Conservation (phyloP, 2,888 invertebrate genomes). For the Aporophyla nigra region DNA sequence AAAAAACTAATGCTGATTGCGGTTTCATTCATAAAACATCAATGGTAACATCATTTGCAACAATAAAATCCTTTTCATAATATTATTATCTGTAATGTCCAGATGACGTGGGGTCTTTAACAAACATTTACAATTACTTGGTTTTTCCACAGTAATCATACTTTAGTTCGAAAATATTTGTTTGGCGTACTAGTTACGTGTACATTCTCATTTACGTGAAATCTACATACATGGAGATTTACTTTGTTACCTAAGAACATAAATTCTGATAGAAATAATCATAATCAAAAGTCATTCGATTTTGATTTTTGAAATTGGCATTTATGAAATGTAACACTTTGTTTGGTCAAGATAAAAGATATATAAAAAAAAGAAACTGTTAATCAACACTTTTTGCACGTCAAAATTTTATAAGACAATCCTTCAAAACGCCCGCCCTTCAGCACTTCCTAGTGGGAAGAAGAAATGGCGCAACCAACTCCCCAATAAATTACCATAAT, state of each 20-base stretch:
- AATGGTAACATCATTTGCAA: slow-evolving; percentile 12
- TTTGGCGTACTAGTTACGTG: slow-evolving; percentile 10
- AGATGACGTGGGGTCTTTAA: slow-evolving; percentile 17
- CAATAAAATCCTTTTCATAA: slow-evolving; percentile 16
- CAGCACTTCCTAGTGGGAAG: too few relatives aligned
- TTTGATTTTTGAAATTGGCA: too few relatives aligned
- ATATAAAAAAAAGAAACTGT: too few relatives aligned
- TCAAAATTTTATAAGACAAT: too few relatives aligned
- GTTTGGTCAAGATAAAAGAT: too few relatives aligned
- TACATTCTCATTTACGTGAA: slow-evolving; percentile 5
- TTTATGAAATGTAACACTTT: too few relatives aligned
- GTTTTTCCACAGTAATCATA: slow-evolving; percentile 36
- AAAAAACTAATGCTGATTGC: neutral
- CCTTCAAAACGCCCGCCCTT: too few relatives aligned
- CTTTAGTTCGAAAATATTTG: slow-evolving; percentile 38
- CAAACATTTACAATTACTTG: slow-evolving; percentile 28
- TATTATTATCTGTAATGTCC: slow-evolving; percentile 14
- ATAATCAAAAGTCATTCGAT: too few relatives aligned
- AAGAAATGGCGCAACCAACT: too few relatives aligned
- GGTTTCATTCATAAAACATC: neutral
- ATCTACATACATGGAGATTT: neutral
- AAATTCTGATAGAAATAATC: too few relatives aligned
- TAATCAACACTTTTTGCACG: too few relatives aligned
- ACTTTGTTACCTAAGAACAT: neutral
- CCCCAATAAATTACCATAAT: neutral